Base-by-base conservation (phyloP, 2,888 invertebrate genomes). In the Allolobophora icterica region DNA sequence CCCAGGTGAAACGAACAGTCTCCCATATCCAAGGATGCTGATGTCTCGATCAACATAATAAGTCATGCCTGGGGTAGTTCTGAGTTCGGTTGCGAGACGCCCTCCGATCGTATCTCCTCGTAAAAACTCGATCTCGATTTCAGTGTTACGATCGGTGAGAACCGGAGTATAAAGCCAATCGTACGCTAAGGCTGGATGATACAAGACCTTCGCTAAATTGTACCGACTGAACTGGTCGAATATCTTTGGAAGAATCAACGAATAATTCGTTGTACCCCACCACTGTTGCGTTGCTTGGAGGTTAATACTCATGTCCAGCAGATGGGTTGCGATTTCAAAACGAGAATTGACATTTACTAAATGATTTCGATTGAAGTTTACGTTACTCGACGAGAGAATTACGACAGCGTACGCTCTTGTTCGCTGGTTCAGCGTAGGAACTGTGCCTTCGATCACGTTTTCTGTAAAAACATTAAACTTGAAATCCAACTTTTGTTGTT, bases 241-340 rank as follows among this genome's bases (percentile, higher is more conserved):
- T n/a, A 95, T 94, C 42, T 93, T 83, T 13, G 91, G 91, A 83
- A 94, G 94, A 33, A 95, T 94, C 35, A 58, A 52, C 38, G 84
- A n/a, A 71, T 92, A 92, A 52, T 91, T 90, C 8, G 91, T 91
- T 1, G 92, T 92, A 11, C 99, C 98, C 94, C 99, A 96, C 97
- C 98, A 99, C 94, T 99, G 99, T 94, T 97, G 97, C 0, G 98
- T 97, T 93, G 98, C 98, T 94, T 99, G 98, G 33, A 99, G 97
- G 11, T n/a, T 84, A n/a, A 87, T 90, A 83, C 92, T 92, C 90
- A 91, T 99, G 95, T 99, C 98, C 94, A 97, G 97, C 34, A 99
- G 96, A 94, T 99, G 99, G 0, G 99, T 98, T 0, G 98, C 98
- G 90, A 99, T 97, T 96, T 99, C 99, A 95, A 98, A 99, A 91